A percentile compares a stretch with the other conserved stretches of the same genome.
Evolutionary conservation across 2,113 vertebrate genomes (phyloP).

Genomic region (Gymnocephalus cernua): DNA sequence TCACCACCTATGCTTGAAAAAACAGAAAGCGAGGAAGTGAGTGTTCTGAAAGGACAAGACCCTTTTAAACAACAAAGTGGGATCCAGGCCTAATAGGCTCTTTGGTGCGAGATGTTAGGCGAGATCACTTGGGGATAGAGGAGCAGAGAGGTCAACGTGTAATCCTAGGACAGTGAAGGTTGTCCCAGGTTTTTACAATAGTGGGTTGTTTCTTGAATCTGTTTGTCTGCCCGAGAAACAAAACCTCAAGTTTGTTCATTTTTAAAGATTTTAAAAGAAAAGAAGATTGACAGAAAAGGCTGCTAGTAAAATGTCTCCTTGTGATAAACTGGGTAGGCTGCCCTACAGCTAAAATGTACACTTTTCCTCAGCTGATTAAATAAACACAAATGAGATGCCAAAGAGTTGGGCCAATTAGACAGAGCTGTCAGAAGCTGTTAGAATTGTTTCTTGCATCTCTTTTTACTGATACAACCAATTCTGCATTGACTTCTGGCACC

Average conservation of each 20-base stretch:
- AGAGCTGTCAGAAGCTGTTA: slow-evolving; percentile 18
- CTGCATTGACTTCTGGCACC: slow-evolving; percentile 27
- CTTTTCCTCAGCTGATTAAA: slow-evolving; percentile 59
- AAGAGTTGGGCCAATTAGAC: slow-evolving; percentile 58
- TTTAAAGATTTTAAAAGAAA: slow-evolving; percentile 73
- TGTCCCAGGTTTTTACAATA: slow-evolving; percentile 88
- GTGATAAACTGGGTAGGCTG: slow-evolving; percentile 8
- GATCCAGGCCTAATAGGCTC: slow-evolving; percentile 91
- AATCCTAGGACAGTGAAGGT: slow-evolving; percentile 92
- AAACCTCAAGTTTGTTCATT: slow-evolving; percentile 85
- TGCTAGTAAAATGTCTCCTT: slow-evolving; percentile 16
- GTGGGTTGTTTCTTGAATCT: slow-evolving; percentile 87
- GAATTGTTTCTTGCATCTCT: slow-evolving; percentile 23
- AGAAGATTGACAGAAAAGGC: slow-evolving; percentile 11
- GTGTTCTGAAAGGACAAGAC: slow-evolving; percentile 94
- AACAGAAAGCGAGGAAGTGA: slow-evolving; percentile 85
- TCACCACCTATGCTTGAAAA: slow-evolving; percentile 93
- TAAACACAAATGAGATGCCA: slow-evolving; percentile 60
- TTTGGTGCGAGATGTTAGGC: slow-evolving; percentile 91
- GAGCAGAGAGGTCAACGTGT: slow-evolving; percentile 90
- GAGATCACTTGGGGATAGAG: slow-evolving; percentile 88
- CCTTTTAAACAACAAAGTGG: slow-evolving; percentile 95
- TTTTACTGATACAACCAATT: slow-evolving; percentile 15
- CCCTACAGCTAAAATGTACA: slow-evolving; percentile 56
- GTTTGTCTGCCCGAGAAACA: slow-evolving; percentile 85